Percentiles rank a stretch among this genome's conserved stretches.
These are phyloP conservation scores for Sebastes hubbsi DNA, from an alignment of 2,797 vertebrate species.

Conservation along the genomic window DNA sequence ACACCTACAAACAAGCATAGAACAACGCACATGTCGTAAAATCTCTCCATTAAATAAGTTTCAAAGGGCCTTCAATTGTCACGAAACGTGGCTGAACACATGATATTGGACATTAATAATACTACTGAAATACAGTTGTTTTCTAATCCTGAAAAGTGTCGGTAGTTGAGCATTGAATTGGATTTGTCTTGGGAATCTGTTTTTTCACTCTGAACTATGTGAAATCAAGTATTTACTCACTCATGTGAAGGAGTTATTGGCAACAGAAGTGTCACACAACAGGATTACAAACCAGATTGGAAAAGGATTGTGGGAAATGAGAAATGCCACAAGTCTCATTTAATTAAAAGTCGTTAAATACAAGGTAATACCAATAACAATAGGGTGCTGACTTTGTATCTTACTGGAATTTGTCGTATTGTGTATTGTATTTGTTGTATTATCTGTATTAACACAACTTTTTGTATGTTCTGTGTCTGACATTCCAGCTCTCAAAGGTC, in stretches of 20 bases:
- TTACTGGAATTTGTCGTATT: not conserved
- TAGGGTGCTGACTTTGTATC: not conserved
- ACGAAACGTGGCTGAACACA: not conserved
- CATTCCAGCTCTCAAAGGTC: not conserved
- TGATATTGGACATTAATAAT: not conserved
- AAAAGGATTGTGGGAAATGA: not conserved
- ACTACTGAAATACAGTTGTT: not conserved
- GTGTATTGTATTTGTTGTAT: not conserved
- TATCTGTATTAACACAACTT: not conserved
- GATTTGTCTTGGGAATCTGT: not conserved
- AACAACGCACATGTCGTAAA: too few species aligned
- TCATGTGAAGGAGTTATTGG: not conserved
- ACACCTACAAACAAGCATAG: too few species aligned
- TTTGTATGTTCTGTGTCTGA: not conserved
- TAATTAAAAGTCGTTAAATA: not conserved
- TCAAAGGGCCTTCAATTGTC: not conserved
- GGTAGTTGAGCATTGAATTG: not conserved
- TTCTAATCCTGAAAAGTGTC: not conserved
- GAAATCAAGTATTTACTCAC: not conserved
- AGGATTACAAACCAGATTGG: not conserved
- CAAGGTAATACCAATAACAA: not conserved
- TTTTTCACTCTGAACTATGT: not conserved
- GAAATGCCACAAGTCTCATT: not conserved
- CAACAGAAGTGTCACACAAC: not conserved
- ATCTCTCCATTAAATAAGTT: not conserved